A percentile compares a stretch with the other conserved stretches of the same genome.
phyloP scores from a whole-genome alignment of 2,797 vertebrate genomes.

The Menidia menidia region DNA sequence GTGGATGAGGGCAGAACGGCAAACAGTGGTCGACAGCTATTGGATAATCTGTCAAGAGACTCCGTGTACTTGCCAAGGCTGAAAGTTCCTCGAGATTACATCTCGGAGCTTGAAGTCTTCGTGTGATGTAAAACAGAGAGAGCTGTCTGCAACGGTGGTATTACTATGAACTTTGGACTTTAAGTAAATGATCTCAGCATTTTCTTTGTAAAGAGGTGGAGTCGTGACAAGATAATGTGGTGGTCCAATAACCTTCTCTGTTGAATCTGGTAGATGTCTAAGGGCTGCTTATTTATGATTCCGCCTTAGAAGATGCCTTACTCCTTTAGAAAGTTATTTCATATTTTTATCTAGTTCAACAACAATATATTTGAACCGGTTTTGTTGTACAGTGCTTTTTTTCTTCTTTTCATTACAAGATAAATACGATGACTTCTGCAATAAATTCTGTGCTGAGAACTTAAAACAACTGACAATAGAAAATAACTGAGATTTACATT shows the following conservation, averaged over 20 bases:
- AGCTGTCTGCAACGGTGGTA: constrained; percentile 9
- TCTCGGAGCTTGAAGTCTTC: constrained; percentile 22
- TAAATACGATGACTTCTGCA: no score
- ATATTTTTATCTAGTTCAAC: neutral
- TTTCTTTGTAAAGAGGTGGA: constrained; percentile 17
- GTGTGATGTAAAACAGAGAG: constrained; percentile 27
- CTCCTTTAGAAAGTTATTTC: neutral
- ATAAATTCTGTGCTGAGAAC: no score
- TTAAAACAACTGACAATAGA: no score
- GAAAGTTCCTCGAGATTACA: constrained; percentile 36
- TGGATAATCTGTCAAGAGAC: constrained; percentile 32
- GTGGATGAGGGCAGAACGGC: constrained; percentile 20
- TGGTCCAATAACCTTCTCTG: constrained; percentile 4
- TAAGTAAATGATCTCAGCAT: constrained; percentile 22
- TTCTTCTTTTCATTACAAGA: no score
- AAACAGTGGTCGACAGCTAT: constrained; percentile 39
- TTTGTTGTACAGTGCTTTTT: no score
- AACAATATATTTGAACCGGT: neutral
- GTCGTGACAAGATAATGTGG: constrained; percentile 7
- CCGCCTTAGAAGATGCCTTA: neutral
- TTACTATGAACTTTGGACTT: constrained; percentile 23
- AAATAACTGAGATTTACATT: no score
- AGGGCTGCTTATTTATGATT: neutral
- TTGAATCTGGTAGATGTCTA: constrained; percentile 2
- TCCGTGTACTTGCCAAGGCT: constrained; percentile 32